phyloP scores from a whole-genome alignment of 2,888 invertebrate species.

The Drosophila demipolita region DNA sequence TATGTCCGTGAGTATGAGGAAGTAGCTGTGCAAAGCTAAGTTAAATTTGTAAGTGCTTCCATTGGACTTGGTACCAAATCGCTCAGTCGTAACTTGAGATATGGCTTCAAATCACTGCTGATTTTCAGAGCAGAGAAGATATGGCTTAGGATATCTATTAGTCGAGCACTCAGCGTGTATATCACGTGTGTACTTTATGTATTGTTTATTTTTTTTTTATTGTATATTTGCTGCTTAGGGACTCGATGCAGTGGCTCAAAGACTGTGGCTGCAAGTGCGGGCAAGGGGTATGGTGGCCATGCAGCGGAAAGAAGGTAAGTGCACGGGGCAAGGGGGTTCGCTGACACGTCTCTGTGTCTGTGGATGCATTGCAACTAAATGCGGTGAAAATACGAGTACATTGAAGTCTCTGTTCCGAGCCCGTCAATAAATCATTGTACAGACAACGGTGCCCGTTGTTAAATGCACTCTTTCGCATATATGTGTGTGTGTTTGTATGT shows the following conservation, averaged over 20 bases:
- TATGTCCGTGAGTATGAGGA: background rate
- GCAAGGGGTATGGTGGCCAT: background rate
- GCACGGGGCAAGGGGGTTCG: background rate
- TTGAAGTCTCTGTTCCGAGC: constrained; percentile 54
- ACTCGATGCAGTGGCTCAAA: constrained; percentile 20
- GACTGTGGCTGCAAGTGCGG: background rate
- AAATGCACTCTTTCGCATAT: constrained; percentile 63
- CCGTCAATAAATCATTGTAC: constrained; percentile 77
- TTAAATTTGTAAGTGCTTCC: background rate
- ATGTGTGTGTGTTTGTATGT: constrained; percentile 13
- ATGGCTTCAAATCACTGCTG: background rate
- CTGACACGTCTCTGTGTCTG: constrained; percentile 21
- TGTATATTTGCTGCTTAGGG: constrained; percentile 11
- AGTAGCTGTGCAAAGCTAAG: background rate
- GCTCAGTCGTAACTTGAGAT: background rate
- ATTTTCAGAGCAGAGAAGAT: background rate
- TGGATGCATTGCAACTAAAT: constrained; percentile 60
- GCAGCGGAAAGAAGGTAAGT: background rate
- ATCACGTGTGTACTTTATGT: background rate
- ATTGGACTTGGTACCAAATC: background rate
- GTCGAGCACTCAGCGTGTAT: background rate
- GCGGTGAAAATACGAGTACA: constrained; percentile 59
- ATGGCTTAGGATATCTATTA: constrained; percentile 3
- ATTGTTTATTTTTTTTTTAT: constrained; percentile 7
- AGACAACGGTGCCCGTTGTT: constrained; percentile 71